These are phyloP conservation scores for Ariolimax columbianus DNA, from an alignment of 2,888 invertebrate genomes.

Conservation along the genomic window DNA sequence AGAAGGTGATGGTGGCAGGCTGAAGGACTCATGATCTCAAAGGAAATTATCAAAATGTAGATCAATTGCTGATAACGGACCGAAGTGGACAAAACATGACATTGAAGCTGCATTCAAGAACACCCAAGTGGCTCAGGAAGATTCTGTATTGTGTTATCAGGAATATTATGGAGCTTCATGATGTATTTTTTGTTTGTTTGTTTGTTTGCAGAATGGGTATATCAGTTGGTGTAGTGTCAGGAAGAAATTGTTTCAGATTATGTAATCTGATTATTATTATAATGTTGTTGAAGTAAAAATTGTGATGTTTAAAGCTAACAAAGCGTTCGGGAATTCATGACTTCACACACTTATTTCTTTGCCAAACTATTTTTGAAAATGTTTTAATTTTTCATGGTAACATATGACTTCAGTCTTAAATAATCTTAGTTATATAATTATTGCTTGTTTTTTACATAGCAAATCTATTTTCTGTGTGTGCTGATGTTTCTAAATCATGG, in stretches of 20 bases:
- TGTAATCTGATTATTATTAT: neutral
- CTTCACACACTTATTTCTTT: neutral
- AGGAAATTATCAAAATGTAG: neutral
- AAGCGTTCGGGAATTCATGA: neutral
- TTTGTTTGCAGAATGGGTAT: neutral
- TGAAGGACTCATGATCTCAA: conserved; percentile 81
- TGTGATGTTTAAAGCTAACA: neutral
- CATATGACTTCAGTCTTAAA: too few species aligned
- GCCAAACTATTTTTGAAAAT: too few species aligned
- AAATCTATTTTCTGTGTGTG: too few species aligned
- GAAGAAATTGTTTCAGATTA: neutral
- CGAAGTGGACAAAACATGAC: neutral
- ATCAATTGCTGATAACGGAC: neutral
- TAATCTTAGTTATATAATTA: too few species aligned
- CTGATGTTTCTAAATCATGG: too few species aligned
- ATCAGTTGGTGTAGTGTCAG: neutral
- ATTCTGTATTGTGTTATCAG: neutral
- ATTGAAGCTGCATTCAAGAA: neutral
- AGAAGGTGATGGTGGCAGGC: conserved; percentile 93
- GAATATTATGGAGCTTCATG: neutral
- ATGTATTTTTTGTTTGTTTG: neutral
- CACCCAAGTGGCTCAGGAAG: neutral
- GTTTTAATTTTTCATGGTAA: too few species aligned
- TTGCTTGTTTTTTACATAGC: too few species aligned
- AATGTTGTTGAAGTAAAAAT: neutral